A percentile compares a stretch with the other conserved stretches of the same genome.
phyloP scores from a whole-genome alignment of 2,888 invertebrate species.

The Heteropelma amictum region DNA sequence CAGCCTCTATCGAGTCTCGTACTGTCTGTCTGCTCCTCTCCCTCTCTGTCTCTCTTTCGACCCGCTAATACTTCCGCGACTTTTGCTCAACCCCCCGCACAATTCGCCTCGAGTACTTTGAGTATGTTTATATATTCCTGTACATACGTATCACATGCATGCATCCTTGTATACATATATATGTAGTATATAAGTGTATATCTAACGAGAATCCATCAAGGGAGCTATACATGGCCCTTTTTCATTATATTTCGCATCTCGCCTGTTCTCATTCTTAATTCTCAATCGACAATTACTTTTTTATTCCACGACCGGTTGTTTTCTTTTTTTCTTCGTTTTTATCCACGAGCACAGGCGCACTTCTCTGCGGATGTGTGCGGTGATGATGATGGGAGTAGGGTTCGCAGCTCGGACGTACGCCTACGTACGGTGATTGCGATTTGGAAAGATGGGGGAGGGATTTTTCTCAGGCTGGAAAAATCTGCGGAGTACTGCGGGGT shows the following conservation, averaged over 20 bases:
- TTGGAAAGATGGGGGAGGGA: too few relatives aligned
- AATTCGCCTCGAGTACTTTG: constrained; percentile 8
- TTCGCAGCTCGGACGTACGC: too few relatives aligned
- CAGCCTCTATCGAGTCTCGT: constrained; percentile 46
- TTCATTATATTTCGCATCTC: constrained; percentile 19
- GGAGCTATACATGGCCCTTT: neutral
- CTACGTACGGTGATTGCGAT: too few relatives aligned
- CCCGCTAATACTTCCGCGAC: constrained; percentile 20
- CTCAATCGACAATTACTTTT: constrained; percentile 30
- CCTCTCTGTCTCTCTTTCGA: constrained; percentile 9
- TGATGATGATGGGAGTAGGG: too few relatives aligned
- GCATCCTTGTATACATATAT: too few relatives aligned
- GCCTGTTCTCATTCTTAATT: constrained; percentile 19
- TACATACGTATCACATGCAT: neutral
- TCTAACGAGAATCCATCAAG: constrained; percentile 5
- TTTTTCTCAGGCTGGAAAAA: too few relatives aligned
- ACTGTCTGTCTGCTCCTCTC: constrained; percentile 46
- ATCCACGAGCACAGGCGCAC: neutral
- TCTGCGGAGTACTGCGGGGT: too few relatives aligned
- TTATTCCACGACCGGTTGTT: too few relatives aligned
- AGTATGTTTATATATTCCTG: neutral
- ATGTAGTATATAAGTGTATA: too few relatives aligned
- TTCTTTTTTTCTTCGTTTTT: too few relatives aligned
- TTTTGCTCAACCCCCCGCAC: constrained; percentile 22
- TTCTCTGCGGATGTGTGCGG: neutral